Evolutionary conservation across 2,113 vertebrate genomes (phyloP), one percentile per base, ranked within the genome.

Genomic region (Corythoichthys haematopterus): DNA sequence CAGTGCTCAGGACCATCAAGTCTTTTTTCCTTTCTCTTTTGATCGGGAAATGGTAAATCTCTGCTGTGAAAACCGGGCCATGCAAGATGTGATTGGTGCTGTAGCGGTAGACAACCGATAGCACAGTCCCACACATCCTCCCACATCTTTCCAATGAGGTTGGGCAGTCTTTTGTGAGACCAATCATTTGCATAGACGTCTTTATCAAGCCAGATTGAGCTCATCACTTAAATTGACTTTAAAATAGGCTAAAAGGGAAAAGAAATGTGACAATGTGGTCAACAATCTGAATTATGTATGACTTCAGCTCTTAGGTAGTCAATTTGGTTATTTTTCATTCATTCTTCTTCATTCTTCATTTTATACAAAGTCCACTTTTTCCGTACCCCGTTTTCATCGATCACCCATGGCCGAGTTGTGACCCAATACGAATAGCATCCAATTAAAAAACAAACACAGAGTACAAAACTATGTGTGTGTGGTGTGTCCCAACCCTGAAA

Each of bases 391-490:
- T 80, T 84, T 84, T 78, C 70, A 43, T 43, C 40, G 66, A 20
- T 71, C 76, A 66, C 75, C 77, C 63, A 73, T 65, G 68, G 74
- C 58, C 53, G 84, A 85, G 77, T 80, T 64, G 69, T 56, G 69
- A 60, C 76, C 80, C 70, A 81, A 82, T 79, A 77, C 74, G 60
- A 76, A 60, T 72, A 83, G 87, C 84, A 87, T 87, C 80, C 70
- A 86, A 89, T 89, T 85, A 81, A 86, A 83, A 9, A n/a, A 52
- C 16, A 51, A 51, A 20, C 16, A 3, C 6, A 56, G 3, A 47
- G 3, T 60, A 70, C 66, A 71, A 74, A 80, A 78, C 82, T 88
- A 87, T 74, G 87, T 88, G 80, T 80, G 28, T 37, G 70, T 64
- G 80, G 65, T 75, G 74, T 72, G 71, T 70, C 66, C 66, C 13